Conservation (phyloP, 2,113 vertebrate genomes). For the Nanorana parkeri region DNA sequence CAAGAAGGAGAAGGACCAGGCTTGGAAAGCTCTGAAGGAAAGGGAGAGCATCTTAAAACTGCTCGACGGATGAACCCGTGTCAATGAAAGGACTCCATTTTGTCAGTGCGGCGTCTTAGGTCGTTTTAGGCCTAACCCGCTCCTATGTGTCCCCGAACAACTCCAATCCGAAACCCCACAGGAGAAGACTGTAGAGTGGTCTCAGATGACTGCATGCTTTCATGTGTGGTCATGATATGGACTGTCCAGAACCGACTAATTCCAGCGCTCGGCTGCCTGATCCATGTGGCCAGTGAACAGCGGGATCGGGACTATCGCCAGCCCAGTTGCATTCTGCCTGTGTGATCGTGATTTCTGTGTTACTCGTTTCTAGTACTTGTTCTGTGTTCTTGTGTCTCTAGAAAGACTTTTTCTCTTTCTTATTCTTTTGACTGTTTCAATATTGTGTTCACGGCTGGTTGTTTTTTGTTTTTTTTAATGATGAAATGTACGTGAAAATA, state of each 20-base stretch:
- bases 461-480: neutral
- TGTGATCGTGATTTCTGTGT: slow-evolving; percentile 5
- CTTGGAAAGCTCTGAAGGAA: slow-evolving; percentile 96
- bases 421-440: slow-evolving; percentile 2
- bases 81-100: neutral
- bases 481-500: neutral
- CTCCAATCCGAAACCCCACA: no score
- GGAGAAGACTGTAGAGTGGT: no score
- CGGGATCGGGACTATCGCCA: no score
- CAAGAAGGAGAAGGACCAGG: slow-evolving; percentile 98
- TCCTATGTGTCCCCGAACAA: no score
- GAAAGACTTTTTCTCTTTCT: neutral
- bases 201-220: no score
- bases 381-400: neutral
- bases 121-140: no score
- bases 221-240: no score
- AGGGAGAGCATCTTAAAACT: slow-evolving; percentile 96
- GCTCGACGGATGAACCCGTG: slow-evolving; percentile 80
- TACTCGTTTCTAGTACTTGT: neutral
- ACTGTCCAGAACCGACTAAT: no score
- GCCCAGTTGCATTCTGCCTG: neutral
- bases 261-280: no score
- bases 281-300: no score
- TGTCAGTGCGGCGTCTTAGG: no score
- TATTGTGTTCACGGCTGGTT: slow-evolving; percentile 5